Base-by-base conservation (phyloP, 23 tunicate genomes). In the Botrylloides violaceus region DNA sequence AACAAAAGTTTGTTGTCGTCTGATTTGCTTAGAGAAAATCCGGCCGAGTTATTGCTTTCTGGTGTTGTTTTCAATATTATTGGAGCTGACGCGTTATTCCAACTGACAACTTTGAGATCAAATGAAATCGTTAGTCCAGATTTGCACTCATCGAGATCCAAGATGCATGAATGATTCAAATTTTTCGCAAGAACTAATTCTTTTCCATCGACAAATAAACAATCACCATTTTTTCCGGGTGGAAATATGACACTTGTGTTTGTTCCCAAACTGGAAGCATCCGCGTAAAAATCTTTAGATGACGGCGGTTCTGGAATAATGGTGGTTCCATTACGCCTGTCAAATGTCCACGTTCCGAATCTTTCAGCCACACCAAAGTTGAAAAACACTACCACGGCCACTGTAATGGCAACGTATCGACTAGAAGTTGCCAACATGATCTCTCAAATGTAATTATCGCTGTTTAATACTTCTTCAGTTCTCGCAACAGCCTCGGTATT, bases 321-420 rank as follows among this genome's bases (percentile, higher is more conserved):
- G 32, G 19, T 31, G 7, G 70, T 63, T 29, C 35, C 70, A 9
- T 63, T 63, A 31, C 19, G 20, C 32, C 29, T 33, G 29, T 63
- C 70, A 31, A 63, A 63, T 33, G 70, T 27, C 70, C 70, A 63
- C 70, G 20, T 31, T 63, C 20, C 70, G 7, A 59, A 22, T 43
- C 15, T 43, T 15, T 9, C 15, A 9, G 53, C 9, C 15, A 7
- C 12, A 7, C 12, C 9, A 7, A 9, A 9, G 53, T 43, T 43
- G n/a, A n/a, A n/a, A n/a, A n/a, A n/a, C n/a, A n/a, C n/a, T n/a
- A n/a, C n/a, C n/a, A n/a, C n/a, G n/a, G n/a, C n/a, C n/a, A n/a
- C n/a, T n/a, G n/a, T n/a, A n/a, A n/a, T n/a, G n/a, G n/a, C n/a
- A n/a, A n/a, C n/a, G n/a, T n/a, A n/a, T n/a, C n/a, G n/a, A n/a